Base-by-base conservation (phyloP, 2,113 vertebrate genomes). In the Acrocephalus kingi region DNA sequence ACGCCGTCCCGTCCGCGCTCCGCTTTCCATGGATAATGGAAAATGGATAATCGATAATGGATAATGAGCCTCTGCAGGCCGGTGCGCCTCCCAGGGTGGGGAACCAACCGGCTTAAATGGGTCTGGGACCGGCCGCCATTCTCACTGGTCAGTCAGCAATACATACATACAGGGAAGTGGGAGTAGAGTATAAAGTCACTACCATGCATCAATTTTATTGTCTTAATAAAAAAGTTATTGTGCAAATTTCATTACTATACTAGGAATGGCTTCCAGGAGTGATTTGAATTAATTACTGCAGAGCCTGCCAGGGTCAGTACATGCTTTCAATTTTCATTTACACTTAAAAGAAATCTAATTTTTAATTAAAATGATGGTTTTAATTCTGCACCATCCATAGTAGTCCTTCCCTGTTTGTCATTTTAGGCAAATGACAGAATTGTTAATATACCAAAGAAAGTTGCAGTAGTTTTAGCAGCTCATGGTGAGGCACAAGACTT, bases 91-190 rank as follows among this genome's bases (percentile, higher is more conserved):
- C 24, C 76, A 82, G 84, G 84, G 93, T 80, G 94, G 96, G 93
- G 82, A 95, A 87, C 80, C 74, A 94, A 66, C 93, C 58, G 93
- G 95, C 96, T 6, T 94, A 92, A 96, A 92, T 31, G 93, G 86
- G 91, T 91, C 68, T 92, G 97, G 97, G 97, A 98, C 98, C 93
- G 95, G 98, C 98, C 82, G 51, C 94, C 92, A n/a, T 67, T 95
- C 62, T 7, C 88, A 88, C 41, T 74, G 86, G 79, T 66, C 69
- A 69, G 9, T n/a, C 69, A 30, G 55, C 46, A 63, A 56, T 76
- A 63, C 72, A 33, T 8, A 63, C 49, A 6, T 64, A 21, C 20
- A 31, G 64, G 35, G 41, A 83, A 75, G 52, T 3, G 30, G 63
- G 41, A 54, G 31, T 4, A 8, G n/a, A 13, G 11, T 52, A 13